Percentiles rank a stretch among this genome's conserved stretches.
phyloP scores from a whole-genome alignment of 2,113 vertebrate genomes.

The Bombycilla garrulus region DNA sequence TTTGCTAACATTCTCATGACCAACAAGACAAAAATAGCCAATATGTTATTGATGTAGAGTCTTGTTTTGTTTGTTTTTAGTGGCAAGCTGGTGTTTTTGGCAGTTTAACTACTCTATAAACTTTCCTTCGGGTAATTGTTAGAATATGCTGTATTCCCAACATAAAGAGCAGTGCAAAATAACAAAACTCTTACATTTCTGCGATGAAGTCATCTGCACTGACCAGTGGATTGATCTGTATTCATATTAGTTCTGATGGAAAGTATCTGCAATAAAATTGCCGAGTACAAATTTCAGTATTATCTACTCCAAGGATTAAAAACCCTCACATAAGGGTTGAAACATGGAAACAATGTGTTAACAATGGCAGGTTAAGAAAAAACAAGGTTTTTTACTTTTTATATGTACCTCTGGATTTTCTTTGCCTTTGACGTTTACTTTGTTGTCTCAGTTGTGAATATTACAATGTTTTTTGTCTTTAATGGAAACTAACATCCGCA shows the following conservation, averaged over 20 bases:
- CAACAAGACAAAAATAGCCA: slow-evolving; percentile 27
- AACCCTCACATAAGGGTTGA: rapidly evolving
- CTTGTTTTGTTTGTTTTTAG: slow-evolving; percentile 27
- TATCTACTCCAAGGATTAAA: not conserved
- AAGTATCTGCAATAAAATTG: not conserved
- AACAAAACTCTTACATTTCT: not conserved
- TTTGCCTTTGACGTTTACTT: not conserved
- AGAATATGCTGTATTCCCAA: not conserved
- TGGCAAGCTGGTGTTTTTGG: slow-evolving; percentile 44
- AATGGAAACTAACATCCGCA: not conserved
- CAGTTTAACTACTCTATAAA: not conserved
- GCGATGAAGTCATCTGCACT: not conserved
- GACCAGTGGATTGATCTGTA: not conserved
- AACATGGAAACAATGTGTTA: not conserved
- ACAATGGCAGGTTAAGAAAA: not conserved
- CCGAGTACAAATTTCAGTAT: not conserved
- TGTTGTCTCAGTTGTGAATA: not conserved
- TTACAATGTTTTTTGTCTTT: not conserved
- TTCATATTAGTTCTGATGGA: not conserved
- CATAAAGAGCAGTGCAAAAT: not conserved
- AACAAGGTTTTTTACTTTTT: not conserved
- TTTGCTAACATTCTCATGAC: slow-evolving; percentile 6
- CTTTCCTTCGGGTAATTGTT: not conserved
- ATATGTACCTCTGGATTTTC: not conserved
- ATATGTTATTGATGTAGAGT: not conserved